Percentiles rank a stretch among this genome's conserved stretches.
These are phyloP conservation scores for Thamnophis elegans DNA, from an alignment of 2,797 vertebrate species.

Conservation along the genomic window DNA sequence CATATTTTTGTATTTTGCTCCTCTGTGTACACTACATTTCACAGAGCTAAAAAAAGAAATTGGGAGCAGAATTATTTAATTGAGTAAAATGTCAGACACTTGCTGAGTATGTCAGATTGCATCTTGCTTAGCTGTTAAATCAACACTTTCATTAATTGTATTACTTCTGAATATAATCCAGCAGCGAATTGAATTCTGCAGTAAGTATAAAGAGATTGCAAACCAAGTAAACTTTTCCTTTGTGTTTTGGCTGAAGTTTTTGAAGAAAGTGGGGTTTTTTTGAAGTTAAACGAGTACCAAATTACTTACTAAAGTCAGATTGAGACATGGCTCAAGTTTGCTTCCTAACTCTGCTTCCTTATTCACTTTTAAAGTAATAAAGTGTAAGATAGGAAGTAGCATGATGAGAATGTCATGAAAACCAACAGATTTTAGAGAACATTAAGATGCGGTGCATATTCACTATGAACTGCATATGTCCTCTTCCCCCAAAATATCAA, in stretches of 20 bases:
- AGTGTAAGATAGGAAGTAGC: neutral
- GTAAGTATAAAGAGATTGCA: neutral
- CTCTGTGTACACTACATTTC: neutral
- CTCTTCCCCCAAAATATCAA: neutral
- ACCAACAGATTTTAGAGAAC: neutral
- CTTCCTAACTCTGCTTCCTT: neutral
- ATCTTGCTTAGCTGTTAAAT: constrained; percentile 4
- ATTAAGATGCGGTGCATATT: neutral
- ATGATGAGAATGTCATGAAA: neutral
- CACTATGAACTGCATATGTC: neutral
- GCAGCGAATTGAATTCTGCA: neutral
- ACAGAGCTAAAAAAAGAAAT: neutral
- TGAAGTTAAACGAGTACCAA: neutral
- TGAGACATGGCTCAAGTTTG: neutral
- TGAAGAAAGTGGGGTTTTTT: neutral
- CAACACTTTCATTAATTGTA: neutral
- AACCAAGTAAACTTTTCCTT: neutral
- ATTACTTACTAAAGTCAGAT: neutral
- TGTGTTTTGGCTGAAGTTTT: neutral
- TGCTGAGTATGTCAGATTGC: neutral
- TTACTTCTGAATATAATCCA: neutral
- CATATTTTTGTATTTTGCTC: neutral
- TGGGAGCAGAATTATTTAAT: neutral
- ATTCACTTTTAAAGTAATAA: neutral
- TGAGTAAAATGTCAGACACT: neutral